phyloP scores from a whole-genome alignment of 2,888 invertebrate genomes.

The Crocallis elinguaria region DNA sequence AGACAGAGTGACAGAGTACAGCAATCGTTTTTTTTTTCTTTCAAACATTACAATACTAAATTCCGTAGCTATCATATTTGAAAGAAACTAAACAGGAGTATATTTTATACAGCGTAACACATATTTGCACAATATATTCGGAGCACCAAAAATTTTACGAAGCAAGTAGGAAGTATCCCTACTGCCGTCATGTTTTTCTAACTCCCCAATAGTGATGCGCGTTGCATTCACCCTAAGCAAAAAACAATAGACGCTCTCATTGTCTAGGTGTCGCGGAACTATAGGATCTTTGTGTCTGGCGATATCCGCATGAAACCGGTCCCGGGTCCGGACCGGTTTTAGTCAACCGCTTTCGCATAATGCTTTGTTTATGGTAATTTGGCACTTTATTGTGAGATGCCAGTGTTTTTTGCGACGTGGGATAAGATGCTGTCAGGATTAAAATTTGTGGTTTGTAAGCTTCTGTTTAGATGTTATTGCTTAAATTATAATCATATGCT shows the following conservation, averaged over 20 bases:
- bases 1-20: too few species aligned
- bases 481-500: too few species aligned
- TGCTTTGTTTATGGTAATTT: slow-evolving; percentile 84
- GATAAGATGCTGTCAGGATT: slow-evolving; percentile 69
- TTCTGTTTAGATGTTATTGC: background rate
- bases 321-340: slow-evolving; percentile 64
- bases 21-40: too few species aligned
- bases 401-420: slow-evolving; percentile 57
- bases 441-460: slow-evolving; percentile 60
- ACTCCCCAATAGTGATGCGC: slow-evolving; percentile 50
- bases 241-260: slow-evolving; percentile 61
- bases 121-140: too few species aligned
- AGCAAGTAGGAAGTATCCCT: background rate
- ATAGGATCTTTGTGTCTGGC: slow-evolving; percentile 51
- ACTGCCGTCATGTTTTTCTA: slow-evolving; percentile 20
- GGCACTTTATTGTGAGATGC: slow-evolving; percentile 69
- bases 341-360: slow-evolving; percentile 60
- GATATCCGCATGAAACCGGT: slow-evolving; percentile 75
- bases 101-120: too few species aligned
- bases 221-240: slow-evolving; percentile 62
- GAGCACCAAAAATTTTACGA: too few species aligned
- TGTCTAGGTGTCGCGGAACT: slow-evolving; percentile 75
- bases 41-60: too few species aligned
- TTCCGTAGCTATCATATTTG: too few species aligned
- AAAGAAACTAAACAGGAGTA: too few species aligned